Conservation (phyloP, 2,888 invertebrate species). For the Dasysyrphus albostriatus region DNA sequence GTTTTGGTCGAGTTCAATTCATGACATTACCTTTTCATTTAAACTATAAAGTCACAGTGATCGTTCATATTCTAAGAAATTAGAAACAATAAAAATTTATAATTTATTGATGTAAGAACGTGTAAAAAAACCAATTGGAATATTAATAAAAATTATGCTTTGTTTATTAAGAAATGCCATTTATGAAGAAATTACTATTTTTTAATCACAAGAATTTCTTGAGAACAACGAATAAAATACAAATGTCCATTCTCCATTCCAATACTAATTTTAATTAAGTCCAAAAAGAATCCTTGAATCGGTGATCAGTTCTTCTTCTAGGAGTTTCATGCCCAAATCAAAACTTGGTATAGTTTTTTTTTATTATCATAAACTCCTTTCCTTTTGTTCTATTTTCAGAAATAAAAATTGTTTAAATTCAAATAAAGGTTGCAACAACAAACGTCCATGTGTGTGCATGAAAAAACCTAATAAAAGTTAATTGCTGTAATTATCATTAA, state of each 20-base stretch:
- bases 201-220: background rate
- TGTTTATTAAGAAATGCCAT: conserved; percentile 4
- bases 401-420: conserved; percentile 20
- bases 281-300: too few relatives aligned
- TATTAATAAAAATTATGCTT: conserved; percentile 60
- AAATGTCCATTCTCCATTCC: too few relatives aligned
- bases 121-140: conserved; percentile 69
- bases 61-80: conserved; percentile 65
- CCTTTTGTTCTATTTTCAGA: background rate
- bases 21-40: conserved; percentile 38
- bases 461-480: conserved; percentile 71
- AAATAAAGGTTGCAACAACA: conserved; percentile 18
- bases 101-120: conserved; percentile 67
- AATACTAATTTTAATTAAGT: too few relatives aligned
- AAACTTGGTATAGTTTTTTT: background rate
- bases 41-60: conserved; percentile 37
- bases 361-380: conserved; percentile 9
- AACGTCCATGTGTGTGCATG: background rate
- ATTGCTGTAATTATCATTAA: conserved; percentile 71
- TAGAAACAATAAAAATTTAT: conserved; percentile 70
- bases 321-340: background rate
- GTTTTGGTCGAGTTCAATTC: conserved; percentile 57
- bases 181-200: background rate
- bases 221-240: background rate
- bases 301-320: too few relatives aligned